These are phyloP conservation scores for Sinhomidia bicolor DNA, from an alignment of 2,888 invertebrate species.

Conservation along the genomic window DNA sequence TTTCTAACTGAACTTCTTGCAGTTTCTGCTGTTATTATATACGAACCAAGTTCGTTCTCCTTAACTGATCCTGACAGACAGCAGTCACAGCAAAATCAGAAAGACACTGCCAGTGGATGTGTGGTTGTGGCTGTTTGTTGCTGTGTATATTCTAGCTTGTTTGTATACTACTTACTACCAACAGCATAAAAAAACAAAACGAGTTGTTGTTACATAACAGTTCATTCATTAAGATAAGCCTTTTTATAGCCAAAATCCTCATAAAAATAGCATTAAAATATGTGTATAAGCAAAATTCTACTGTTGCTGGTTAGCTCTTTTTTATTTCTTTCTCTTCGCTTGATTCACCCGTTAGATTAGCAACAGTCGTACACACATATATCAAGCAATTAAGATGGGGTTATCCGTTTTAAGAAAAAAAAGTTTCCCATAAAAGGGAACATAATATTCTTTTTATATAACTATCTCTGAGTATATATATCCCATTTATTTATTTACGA, in stretches of 20 bases:
- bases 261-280: slow-evolving; percentile 41
- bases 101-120: not conserved
- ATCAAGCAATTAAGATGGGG: slow-evolving; percentile 48
- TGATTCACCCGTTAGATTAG: slow-evolving; percentile 39
- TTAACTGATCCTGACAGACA: slow-evolving; percentile 14
- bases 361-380: not conserved
- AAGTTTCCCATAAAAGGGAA: slow-evolving; percentile 52
- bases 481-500: not conserved
- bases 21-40: not conserved
- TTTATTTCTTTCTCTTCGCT: not conserved
- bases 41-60: not conserved
- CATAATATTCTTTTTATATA: not conserved
- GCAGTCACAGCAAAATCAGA: not conserved
- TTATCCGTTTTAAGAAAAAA: slow-evolving; percentile 54
- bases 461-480: too few species aligned
- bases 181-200: slow-evolving; percentile 34
- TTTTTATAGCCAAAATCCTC: slow-evolving; percentile 55
- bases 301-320: not conserved
- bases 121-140: not conserved
- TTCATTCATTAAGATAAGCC: slow-evolving; percentile 67
- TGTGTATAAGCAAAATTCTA: not conserved
- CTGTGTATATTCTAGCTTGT: too few species aligned
- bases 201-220: slow-evolving; percentile 63
- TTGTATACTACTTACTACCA: too few species aligned
- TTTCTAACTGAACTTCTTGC: not conserved